Base-by-base conservation (phyloP, 2,113 vertebrate species). In the Mastomys natalensis region DNA sequence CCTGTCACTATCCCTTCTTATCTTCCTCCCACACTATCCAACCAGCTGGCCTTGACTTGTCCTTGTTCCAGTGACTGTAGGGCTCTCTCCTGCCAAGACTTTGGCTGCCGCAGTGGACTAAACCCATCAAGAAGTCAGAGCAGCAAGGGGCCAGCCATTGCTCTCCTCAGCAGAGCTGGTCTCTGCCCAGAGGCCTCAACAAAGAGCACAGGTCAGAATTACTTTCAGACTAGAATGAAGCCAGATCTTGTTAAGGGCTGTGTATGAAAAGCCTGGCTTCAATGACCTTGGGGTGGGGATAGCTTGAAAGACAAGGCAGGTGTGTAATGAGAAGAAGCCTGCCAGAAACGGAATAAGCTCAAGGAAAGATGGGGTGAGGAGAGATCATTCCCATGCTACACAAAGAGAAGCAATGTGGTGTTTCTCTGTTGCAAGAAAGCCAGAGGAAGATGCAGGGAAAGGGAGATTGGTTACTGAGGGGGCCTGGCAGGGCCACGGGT, bases 381-480 rank as follows among this genome's bases (percentile, higher is more conserved):
- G 3, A 31, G 31, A 0, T 37, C 66, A 0, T 19, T 55, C 13
- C 40, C 45, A 48, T 9, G 10, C 86, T 73, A 70, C 10, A 12
- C n/a, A 9, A 72, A 4, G 58, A 37, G 15, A 34, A 26, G 11
- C 0, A 0, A n/a, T 37, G 5, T 1, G 66, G 58, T 31, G 7
- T 76, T 89, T 82, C 34, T 87, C 51, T 26, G 45, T 45, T 40
- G 9, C 45, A 53, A 60, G 64, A 43, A 68, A 89, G 89, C 53
- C 48, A 34, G 43, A 29, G 64, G 60, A 74, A 60, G 22, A 40
- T 1, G 11, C 31, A 45, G 26, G 72, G 34, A 8, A 9, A 34
- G 12, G 11, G 13, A 2, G 24, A 55, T 11, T 10, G 29, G 48
- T 1, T 40, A 37, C 70, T 22, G 26, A 26, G 73, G 5, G 48